Evolutionary conservation across 2,797 vertebrate species (phyloP).

Genomic region (Channallabes apus): DNA sequence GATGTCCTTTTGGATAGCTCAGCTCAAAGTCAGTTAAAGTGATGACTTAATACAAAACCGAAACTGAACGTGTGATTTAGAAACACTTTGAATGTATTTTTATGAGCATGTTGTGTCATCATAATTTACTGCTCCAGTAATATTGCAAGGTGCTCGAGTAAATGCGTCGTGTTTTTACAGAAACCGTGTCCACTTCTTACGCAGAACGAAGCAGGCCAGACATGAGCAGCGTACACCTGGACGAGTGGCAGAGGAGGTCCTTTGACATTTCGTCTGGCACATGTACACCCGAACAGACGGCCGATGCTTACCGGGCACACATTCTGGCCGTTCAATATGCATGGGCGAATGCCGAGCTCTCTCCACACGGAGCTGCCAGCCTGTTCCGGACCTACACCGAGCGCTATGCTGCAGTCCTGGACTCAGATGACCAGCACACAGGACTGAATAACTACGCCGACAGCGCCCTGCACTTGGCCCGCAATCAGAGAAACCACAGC

Average conservation of each 20-base stretch:
- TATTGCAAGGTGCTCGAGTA: slow-evolving; percentile 40
- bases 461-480: slow-evolving; percentile 82
- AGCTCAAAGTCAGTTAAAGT: slow-evolving; percentile 10
- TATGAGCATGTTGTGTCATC: slow-evolving; percentile 9
- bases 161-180: slow-evolving; percentile 67
- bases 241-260: slow-evolving; percentile 91
- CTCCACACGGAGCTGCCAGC: slow-evolving; percentile 78
- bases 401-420: slow-evolving; percentile 85
- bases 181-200: slow-evolving; percentile 65
- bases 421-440: slow-evolving; percentile 82
- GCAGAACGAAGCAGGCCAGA: slow-evolving; percentile 75
- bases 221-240: slow-evolving; percentile 81
- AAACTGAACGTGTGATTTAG: slow-evolving; percentile 10
- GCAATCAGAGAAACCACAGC: slow-evolving; percentile 85
- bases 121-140: slow-evolving; percentile 23
- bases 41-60: neutral
- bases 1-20: neutral
- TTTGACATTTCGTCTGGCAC: slow-evolving; percentile 86
- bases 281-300: slow-evolving; percentile 85
- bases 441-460: slow-evolving; percentile 96
- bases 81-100: neutral
- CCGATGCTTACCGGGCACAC: slow-evolving; percentile 88
- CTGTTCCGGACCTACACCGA: slow-evolving; percentile 87
- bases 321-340: slow-evolving; percentile 91
- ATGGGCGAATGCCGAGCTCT: slow-evolving; percentile 88